A percentile compares a stretch with the other conserved stretches of the same genome.
Conservation (phyloP, 1,140 invertebrate species). For the Aphelinus atriplicis region DNA sequence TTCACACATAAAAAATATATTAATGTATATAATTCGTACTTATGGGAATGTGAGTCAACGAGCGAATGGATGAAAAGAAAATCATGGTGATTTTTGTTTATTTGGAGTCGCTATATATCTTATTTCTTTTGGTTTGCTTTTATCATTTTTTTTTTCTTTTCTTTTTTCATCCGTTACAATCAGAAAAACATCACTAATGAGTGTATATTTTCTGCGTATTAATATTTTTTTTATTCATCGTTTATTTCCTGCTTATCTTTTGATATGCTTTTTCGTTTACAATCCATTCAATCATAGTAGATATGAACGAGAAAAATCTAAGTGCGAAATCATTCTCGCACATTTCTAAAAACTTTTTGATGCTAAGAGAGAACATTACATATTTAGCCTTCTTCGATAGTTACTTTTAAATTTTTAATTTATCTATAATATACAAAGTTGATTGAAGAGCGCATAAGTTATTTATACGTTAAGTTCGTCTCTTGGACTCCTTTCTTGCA, state of each 20-base stretch:
- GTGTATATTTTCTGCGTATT: neutral
- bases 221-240: constrained; percentile 2
- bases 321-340: constrained; percentile 11
- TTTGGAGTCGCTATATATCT: neutral
- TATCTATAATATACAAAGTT: constrained; percentile 25
- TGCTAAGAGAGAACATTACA: neutral
- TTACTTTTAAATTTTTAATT: constrained; percentile 3
- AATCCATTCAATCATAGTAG: constrained; percentile 22
- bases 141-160: constrained; percentile 1
- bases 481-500: too few relatives aligned
- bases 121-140: neutral
- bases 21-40: constrained; percentile 5
- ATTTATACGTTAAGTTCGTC: too few relatives aligned
- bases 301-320: constrained; percentile 18
- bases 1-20: constrained; percentile 18
- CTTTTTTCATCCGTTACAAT: neutral
- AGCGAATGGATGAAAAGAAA: constrained; percentile 14
- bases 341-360: constrained; percentile 15
- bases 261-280: constrained; percentile 31
- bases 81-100: neutral
- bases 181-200: constrained; percentile 3
- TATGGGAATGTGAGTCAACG: neutral
- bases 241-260: neutral
- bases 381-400: constrained; percentile 12
- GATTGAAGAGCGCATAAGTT: constrained; percentile 27